Base-by-base conservation (phyloP, 1,140 invertebrate genomes). In the Panagrolaimus sp. region DNA sequence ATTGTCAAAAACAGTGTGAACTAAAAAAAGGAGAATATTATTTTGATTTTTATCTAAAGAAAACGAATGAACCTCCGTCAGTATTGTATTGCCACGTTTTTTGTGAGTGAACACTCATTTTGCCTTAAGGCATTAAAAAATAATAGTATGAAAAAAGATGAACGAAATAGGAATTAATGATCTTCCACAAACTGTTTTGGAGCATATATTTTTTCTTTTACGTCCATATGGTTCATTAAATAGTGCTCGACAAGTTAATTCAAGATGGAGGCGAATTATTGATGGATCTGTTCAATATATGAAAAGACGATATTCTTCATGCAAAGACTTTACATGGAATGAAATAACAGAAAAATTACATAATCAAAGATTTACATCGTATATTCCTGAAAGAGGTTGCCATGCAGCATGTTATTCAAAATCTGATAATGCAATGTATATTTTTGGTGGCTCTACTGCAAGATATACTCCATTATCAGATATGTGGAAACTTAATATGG, bases 401-500 rank as follows among this genome's bases (percentile, higher is more conserved):
- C 51, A 57, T 57, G 51, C 51, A 57, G 51, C 51, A 11, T 25
- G 51, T 57, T 57, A 57, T 57, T 57, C 51, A 13, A 20, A 27
- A 25, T 57, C 51, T 0, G 51, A 57, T 57, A 57, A 57, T 57
- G 11, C 20, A 25, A 57, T 57, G 51, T 57, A 57, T 27, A 57
- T 57, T 14, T 57, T 57, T 57, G 51, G 51, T 27, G 51, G 51
- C 13, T 57, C 20, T 57, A 57, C 51, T 20, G 51, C 51, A 14
- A 13, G 51, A 57, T 57, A 57, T 57, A 27, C 27, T 20, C 51
- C 51, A 20, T 57, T 57, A 27, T 20, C 51, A 57, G 51, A 57
- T 57, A 57, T 57, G 51, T 57, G 51, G 51, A 20, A 27, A 57
- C 20, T 57, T 25, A 57, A 57, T 57, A 57, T 57, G 51, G 51